Evolutionary conservation across 2,113 vertebrate species (phyloP).

Genomic region (Mustelus asterias): DNA sequence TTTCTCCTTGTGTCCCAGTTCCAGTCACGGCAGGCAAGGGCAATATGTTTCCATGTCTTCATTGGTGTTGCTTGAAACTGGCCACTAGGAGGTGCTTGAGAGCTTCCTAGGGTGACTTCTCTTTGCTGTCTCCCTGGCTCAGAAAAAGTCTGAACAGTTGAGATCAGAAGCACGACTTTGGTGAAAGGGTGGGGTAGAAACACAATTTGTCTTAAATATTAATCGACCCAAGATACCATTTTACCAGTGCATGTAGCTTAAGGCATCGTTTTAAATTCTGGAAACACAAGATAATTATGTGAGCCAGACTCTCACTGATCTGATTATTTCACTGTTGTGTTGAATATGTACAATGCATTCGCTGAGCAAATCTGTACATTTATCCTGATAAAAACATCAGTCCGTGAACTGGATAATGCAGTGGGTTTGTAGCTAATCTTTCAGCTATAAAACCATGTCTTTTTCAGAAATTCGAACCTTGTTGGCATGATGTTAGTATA

Average conservation of each 20-base stretch:
- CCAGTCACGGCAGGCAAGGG: not conserved
- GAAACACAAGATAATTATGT: not conserved
- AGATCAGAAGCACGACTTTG: not conserved
- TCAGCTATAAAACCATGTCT: not conserved
- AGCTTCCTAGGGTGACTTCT: not conserved
- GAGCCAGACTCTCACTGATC: not conserved
- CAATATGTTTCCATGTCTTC: not conserved
- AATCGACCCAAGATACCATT: conserved; percentile 9
- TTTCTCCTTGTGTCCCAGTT: not conserved
- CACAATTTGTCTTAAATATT: conserved; percentile 9
- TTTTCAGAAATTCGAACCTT: not conserved
- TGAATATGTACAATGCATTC: not conserved
- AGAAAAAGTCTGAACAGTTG: not conserved
- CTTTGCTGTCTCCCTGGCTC: too few species aligned
- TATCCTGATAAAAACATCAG: not conserved
- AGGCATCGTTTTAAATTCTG: not conserved
- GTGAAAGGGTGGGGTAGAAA: not conserved
- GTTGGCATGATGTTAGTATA: not conserved
- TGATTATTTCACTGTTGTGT: not conserved
- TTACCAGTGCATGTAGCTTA: not conserved
- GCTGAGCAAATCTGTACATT: not conserved
- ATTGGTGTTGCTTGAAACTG: not conserved
- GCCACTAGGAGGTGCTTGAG: not conserved
- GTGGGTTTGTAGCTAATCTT: not conserved
- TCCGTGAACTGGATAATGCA: not conserved